These are phyloP conservation scores for Corythaixoides concolor DNA, from an alignment of 2,113 vertebrate species.

Conservation along the genomic window DNA sequence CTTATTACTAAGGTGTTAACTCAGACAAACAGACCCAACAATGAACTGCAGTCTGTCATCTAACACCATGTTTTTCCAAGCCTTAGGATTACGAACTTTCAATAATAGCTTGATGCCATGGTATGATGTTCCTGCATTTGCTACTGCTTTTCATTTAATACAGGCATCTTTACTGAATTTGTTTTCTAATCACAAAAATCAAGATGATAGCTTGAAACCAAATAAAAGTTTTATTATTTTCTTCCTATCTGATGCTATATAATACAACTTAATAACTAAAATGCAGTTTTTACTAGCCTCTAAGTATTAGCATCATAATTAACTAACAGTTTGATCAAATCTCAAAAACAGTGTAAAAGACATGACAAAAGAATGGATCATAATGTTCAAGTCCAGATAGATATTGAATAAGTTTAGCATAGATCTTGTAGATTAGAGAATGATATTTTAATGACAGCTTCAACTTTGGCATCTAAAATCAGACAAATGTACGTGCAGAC, in stretches of 20 bases:
- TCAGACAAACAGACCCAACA: not conserved
- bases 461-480: not conserved
- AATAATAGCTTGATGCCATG: not conserved
- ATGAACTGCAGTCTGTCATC: not conserved
- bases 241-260: not conserved
- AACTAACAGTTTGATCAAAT: not conserved
- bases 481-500: rapidly evolving
- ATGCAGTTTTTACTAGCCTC: not conserved
- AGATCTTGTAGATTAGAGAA: not conserved
- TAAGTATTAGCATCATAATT: not conserved
- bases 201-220: not conserved
- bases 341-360: not conserved
- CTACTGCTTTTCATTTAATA: not conserved
- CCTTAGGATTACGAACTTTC: not conserved
- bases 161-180: not conserved
- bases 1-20: not conserved
- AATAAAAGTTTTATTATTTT: not conserved
- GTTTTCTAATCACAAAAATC: not conserved
- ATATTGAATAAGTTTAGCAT: not conserved
- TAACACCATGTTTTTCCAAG: not conserved
- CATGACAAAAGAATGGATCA: not conserved
- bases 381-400: not conserved
- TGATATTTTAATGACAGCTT: not conserved
- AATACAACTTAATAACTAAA: not conserved
- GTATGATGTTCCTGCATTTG: not conserved